phyloP scores from a whole-genome alignment of 2,888 invertebrate species.

The Drosophila anomalata region DNA sequence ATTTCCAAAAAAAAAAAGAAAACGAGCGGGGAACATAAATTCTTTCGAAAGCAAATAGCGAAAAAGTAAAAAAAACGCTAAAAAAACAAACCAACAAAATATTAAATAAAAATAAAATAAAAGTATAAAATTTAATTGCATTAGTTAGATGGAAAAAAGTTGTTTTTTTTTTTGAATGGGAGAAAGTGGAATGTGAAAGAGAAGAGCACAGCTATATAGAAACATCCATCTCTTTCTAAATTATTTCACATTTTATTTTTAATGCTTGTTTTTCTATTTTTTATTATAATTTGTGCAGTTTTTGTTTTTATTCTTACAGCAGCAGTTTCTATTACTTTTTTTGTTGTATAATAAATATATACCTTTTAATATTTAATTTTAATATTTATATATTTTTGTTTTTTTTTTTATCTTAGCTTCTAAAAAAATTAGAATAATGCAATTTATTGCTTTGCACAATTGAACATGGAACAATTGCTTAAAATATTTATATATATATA shows the following conservation, averaged over 20 bases:
- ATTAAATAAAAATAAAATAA: conserved; percentile 69
- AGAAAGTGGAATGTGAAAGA: background rate
- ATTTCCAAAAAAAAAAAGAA: conserved; percentile 38
- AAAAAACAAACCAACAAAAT: conserved; percentile 50
- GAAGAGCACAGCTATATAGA: conserved; percentile 10
- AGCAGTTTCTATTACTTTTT: conserved; percentile 9
- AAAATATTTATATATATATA: background rate
- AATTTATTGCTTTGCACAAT: conserved; percentile 58
- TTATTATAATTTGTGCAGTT: conserved; percentile 59
- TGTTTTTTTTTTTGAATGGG: conserved; percentile 19
- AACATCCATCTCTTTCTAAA: conserved; percentile 25
- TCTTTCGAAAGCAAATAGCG: conserved; percentile 60
- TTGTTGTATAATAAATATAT: conserved; percentile 41
- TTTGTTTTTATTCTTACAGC: conserved; percentile 25
- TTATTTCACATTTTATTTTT: conserved; percentile 17
- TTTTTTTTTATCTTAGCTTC: conserved; percentile 48
- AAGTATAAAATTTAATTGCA: conserved; percentile 58
- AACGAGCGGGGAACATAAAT: conserved; percentile 38
- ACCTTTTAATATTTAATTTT: conserved; percentile 23
- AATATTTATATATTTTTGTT: conserved; percentile 13
- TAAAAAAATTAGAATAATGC: conserved; percentile 55
- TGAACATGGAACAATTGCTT: conserved; percentile 39
- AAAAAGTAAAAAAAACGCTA: conserved; percentile 48
- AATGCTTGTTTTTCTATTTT: conserved; percentile 8
- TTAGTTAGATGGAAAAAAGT: conserved; percentile 31